phyloP scores from a whole-genome alignment of 2,797 vertebrate species.

The Poecilia velifera region DNA sequence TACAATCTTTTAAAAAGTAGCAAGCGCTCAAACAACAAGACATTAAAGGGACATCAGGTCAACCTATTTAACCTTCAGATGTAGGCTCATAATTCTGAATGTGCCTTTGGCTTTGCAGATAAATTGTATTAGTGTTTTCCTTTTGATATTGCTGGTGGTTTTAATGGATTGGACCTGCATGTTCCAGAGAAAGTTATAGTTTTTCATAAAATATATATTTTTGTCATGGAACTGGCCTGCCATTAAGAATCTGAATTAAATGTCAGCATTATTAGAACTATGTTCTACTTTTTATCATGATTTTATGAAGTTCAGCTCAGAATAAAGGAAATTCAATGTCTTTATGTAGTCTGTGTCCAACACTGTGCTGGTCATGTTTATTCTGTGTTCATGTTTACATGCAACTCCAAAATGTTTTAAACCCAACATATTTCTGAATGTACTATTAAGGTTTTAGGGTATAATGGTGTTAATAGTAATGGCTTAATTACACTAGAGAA shows the following conservation, averaged over 20 bases:
- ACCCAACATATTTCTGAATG: not conserved
- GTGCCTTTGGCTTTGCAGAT: not conserved
- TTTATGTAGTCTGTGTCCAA: not conserved
- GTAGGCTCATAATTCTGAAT: not conserved
- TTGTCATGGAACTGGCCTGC: not conserved
- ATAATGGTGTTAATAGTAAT: not conserved
- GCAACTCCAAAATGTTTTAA: not conserved
- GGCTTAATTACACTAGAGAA: not conserved
- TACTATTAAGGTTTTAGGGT: not conserved
- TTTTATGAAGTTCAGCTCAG: not conserved
- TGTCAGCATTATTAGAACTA: not conserved
- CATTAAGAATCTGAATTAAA: not conserved
- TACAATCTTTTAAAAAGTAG: slow-evolving; percentile 4
- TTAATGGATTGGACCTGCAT: not conserved
- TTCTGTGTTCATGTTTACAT: not conserved
- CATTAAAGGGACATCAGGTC: not conserved
- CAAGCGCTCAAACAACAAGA: not conserved
- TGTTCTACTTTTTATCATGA: not conserved
- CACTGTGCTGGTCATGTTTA: not conserved
- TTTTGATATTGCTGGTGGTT: not conserved
- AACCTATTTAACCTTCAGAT: slow-evolving; percentile 2
- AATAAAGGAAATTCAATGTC: not conserved
- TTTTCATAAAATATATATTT: not conserved
- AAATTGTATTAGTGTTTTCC: not conserved
- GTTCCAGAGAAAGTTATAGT: not conserved